Base-by-base conservation (phyloP, 2,888 invertebrate species). In the Latrodectus elegans region DNA sequence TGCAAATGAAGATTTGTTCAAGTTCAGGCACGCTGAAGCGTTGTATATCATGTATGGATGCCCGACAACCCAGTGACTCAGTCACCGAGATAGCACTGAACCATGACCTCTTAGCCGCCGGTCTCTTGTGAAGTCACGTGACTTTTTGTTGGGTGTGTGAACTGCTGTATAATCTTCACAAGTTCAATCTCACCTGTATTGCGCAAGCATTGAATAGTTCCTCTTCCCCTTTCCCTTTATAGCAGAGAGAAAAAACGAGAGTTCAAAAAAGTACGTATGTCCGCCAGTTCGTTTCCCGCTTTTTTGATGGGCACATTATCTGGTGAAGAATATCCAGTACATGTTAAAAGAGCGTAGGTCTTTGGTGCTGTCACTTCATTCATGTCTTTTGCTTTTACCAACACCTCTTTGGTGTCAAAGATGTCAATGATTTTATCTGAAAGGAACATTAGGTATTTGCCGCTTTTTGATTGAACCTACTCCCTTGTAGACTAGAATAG, bases 41-140 rank as follows among this genome's bases (percentile, higher is more conserved):
- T 15, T 55, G 55, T n/a, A 60, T 38, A 60, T 60, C 60, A 60
- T 60, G 60, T 60, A 10, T 55, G 81, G 14, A 64, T 87, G 86
- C 76, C 86, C 86, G 81, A 87, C 81, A 80, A 87, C 86, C 86
- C 71, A 87, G 76, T 87, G 86, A 87, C 86, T 87, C 81, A 87
- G 81, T 87, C 86, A 87, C 86, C 76, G 86, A 87, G 71, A 71
- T 81, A 55, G 76, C 86, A 82, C 52, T 80, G 55, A 76, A 81
- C 77, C 86, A 77, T 87, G 81, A 87, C 86, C 81, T 81, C 81
- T 77, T 65, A 81, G 81, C 51, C 75, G 65, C 76, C 76, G 86
- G 60, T 74, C 78, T 79, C 78, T 67, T 84, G 64, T 80, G 76
- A 77, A 81, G 76, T 81, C 86, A 87, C 81, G 81, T 81, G 81